A percentile compares a stretch with the other conserved stretches of the same genome.
Conservation (phyloP, 2,888 invertebrate genomes). For the Acanthosepion lycidas region DNA sequence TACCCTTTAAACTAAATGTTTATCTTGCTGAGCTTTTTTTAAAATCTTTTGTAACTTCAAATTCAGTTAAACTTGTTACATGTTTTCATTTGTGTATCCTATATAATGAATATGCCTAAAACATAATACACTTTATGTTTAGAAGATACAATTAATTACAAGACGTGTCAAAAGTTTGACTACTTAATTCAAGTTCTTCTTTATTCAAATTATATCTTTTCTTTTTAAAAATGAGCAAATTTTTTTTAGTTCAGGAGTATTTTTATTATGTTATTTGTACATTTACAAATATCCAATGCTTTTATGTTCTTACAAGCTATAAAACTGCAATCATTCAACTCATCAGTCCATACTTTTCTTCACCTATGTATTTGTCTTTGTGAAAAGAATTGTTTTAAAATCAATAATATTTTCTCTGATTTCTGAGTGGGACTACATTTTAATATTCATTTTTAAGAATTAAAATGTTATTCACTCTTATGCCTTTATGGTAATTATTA, state of each 20-base stretch:
- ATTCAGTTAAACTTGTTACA: background rate
- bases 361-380: background rate
- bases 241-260: no score
- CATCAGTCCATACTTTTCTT: background rate
- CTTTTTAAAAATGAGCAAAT: background rate
- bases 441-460: background rate
- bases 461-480: background rate
- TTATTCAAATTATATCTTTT: background rate
- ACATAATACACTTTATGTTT: background rate
- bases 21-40: background rate
- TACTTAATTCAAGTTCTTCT: background rate
- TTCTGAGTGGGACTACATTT: conserved; percentile 24
- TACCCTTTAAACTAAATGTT: background rate
- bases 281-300: background rate
- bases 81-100: background rate
- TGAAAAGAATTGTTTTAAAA: background rate
- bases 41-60: background rate
- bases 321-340: conserved; percentile 15
- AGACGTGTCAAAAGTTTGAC: background rate
- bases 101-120: background rate
- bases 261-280: background rate
- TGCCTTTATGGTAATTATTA: background rate
- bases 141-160: background rate
- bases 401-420: background rate
- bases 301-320: background rate